Evolutionary conservation across 2,113 vertebrate species (phyloP).

Genomic region (Stigmatopora nigra): DNA sequence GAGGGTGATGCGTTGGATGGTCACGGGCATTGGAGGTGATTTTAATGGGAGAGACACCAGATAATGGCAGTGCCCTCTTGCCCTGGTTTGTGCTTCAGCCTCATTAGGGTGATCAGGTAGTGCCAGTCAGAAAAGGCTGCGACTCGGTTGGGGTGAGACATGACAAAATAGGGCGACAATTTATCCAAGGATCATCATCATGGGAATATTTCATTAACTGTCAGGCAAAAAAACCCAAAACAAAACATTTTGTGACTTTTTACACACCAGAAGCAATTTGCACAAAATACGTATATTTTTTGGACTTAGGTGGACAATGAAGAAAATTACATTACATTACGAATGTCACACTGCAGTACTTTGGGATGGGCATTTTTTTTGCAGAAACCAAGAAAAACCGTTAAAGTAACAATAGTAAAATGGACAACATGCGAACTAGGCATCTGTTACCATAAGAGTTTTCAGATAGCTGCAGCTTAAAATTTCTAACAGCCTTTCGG

Average conservation of each 20-base stretch:
- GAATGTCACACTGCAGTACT: too few relatives aligned
- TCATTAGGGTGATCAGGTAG: slow-evolving; percentile 66
- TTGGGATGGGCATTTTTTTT: too few relatives aligned
- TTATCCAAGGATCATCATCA: slow-evolving; percentile 41
- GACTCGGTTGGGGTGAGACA: slow-evolving; percentile 41
- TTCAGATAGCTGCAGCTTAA: too few relatives aligned
- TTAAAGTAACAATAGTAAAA: too few relatives aligned
- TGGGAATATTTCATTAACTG: slow-evolving; percentile 33
- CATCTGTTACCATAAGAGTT: too few relatives aligned
- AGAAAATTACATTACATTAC: too few relatives aligned
- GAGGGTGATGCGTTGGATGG: slow-evolving; percentile 39
- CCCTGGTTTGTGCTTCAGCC: slow-evolving; percentile 59
- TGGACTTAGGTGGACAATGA: too few relatives aligned
- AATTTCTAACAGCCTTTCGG: too few relatives aligned
- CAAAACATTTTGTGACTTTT: slow-evolving; percentile 8
- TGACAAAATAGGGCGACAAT: slow-evolving; percentile 40
- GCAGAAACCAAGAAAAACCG: too few relatives aligned
- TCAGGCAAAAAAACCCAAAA: slow-evolving; percentile 4
- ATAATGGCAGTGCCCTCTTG: slow-evolving; percentile 69
- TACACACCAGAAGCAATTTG: too few relatives aligned
- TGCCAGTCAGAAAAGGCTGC: slow-evolving; percentile 50
- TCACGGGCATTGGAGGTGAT: slow-evolving; percentile 44
- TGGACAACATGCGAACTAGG: too few relatives aligned
- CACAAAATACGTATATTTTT: too few relatives aligned
- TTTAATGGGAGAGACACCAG: slow-evolving; percentile 66